These are phyloP conservation scores for Egretta garzetta DNA, from an alignment of 2,113 vertebrate genomes.

Conservation along the genomic window DNA sequence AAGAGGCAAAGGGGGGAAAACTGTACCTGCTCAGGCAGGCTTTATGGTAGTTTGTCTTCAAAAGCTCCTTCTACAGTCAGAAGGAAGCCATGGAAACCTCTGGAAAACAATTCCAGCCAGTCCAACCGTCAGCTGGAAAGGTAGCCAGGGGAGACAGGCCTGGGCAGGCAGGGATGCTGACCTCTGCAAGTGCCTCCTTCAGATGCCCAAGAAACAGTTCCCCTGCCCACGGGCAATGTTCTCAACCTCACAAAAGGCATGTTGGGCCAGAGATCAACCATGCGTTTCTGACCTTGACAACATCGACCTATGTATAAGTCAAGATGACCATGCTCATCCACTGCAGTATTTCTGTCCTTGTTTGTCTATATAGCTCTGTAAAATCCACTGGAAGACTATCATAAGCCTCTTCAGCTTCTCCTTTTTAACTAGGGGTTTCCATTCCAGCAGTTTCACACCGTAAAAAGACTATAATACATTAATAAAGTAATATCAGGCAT, in stretches of 20 bases:
- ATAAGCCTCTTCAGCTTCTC: background rate
- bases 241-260: background rate
- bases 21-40: background rate
- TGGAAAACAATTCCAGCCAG: background rate
- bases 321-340: fast-evolving
- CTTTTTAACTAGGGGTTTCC: background rate
- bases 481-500: background rate
- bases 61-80: background rate
- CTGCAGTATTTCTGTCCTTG: background rate
- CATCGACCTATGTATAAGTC: fast-evolving
- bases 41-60: background rate
- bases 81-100: background rate
- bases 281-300: fast-evolving
- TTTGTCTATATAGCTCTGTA: background rate
- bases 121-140: background rate
- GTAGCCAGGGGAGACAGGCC: background rate
- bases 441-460: background rate
- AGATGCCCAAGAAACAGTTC: background rate
- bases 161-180: background rate
- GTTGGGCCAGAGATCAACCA: fast-evolving
- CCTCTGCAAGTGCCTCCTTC: background rate
- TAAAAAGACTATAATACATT: background rate
- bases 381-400: background rate
- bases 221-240: fast-evolving
- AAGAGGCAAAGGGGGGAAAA: background rate